Evolutionary conservation across 2,888 invertebrate genomes (phyloP), one percentile per base, ranked within the genome.

Genomic region (Petrophora chlorosata): DNA sequence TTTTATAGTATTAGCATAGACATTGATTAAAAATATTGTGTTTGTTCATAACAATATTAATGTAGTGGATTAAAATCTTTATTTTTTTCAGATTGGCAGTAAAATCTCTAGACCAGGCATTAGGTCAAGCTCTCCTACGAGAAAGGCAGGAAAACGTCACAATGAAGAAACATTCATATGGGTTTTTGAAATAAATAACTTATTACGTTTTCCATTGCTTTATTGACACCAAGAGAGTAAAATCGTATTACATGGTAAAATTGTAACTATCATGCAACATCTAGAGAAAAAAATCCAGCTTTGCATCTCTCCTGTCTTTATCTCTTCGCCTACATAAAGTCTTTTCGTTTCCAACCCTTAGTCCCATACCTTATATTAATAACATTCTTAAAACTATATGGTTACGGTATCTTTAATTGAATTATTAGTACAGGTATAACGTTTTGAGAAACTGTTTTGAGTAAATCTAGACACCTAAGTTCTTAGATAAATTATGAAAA

Each of bases 41-140:
- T n/a, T n/a, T n/a, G n/a, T n/a, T n/a, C n/a, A n/a, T n/a, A n/a
- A n/a, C n/a, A n/a, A n/a, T n/a, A n/a, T n/a, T n/a, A n/a, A n/a
- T n/a, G n/a, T n/a, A n/a, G n/a, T n/a, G n/a, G n/a, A n/a, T n/a
- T n/a, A n/a, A n/a, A 30, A 9, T 26, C 29, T 17, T 15, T 16
- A 10, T 33, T 28, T 5, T 42, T 43, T 28, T 38, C 39, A 50
- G 39, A 8, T 15, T 30, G 1, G 43, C 89, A 46, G 96, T 95
- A 0, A 88, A 93, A 59, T 90, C 91, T 41, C 83, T 97, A 3
- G 95, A 97, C 73, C 85, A 92, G 63, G 92, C 93, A 14, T 82
- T 97, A 13, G 91, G 93, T 42, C 87, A 91, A 60, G 92, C 94
- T 12, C 82, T 97, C 2, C 75, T 92, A 57, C 82, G 92, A 47